Percentiles rank a stretch among this genome's conserved stretches.
Conservation (phyloP, 2,888 invertebrate genomes). For the Plagodis dolabraria region DNA sequence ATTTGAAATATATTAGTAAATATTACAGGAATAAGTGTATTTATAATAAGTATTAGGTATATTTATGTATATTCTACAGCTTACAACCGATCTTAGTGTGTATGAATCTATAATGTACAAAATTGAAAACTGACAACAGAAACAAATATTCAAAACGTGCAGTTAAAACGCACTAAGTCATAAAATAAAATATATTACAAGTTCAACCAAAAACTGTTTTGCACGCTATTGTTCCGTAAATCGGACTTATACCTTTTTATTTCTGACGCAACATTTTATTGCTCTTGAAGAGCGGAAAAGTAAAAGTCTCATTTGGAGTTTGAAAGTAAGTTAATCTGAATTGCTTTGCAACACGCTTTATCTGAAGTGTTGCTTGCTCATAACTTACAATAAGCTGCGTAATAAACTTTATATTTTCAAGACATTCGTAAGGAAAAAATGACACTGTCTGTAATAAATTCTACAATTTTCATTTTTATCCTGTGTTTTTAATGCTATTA, state of each 20-base stretch:
- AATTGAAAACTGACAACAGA: conserved; percentile 47
- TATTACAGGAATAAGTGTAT: too few species aligned
- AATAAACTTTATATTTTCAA: background rate
- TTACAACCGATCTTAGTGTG: too few species aligned
- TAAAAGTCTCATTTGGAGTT: conserved; percentile 12
- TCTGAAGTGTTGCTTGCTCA: background rate
- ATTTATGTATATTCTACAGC: too few species aligned
- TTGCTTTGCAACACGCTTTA: conserved; percentile 1
- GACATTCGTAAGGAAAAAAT: too few species aligned
- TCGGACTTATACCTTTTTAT: conserved; percentile 34
- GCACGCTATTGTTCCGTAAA: conserved; percentile 46
- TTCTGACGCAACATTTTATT: conserved; percentile 18
- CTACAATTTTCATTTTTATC: too few species aligned
- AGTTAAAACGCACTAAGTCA: conserved; percentile 46
- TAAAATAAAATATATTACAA: conserved; percentile 65
- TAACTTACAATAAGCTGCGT: background rate
- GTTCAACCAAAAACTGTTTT: conserved; percentile 52
- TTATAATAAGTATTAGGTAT: too few species aligned
- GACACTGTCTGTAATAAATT: too few species aligned
- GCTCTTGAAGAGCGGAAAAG: conserved; percentile 15
- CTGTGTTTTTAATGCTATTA: too few species aligned
- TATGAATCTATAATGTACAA: too few species aligned
- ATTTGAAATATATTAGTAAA: too few species aligned
- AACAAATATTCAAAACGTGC: conserved; percentile 42
- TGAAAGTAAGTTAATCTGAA: conserved; percentile 4